Percentiles rank a stretch among this genome's conserved stretches.
Conservation (phyloP, 2,888 invertebrate species). For the Ceraclea dissimilis region DNA sequence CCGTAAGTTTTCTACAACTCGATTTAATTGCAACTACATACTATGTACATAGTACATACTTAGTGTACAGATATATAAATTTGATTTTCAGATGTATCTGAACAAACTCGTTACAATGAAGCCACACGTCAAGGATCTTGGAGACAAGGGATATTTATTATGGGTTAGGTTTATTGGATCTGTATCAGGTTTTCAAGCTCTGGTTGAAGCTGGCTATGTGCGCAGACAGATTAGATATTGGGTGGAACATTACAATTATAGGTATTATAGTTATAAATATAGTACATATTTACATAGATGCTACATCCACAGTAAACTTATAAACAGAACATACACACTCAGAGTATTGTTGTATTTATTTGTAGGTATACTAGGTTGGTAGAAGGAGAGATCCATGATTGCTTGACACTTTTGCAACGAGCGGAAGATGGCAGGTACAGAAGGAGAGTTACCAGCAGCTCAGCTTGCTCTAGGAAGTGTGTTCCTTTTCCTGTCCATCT, state of each 20-base stretch:
- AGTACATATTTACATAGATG: background rate
- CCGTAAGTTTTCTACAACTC: conserved; percentile 44
- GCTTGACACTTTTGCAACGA: conserved; percentile 65
- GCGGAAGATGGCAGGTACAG: conserved; percentile 72
- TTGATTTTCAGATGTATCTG: conserved; percentile 51
- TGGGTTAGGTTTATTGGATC: conserved; percentile 69
- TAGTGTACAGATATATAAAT: background rate
- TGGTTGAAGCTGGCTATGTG: conserved; percentile 55
- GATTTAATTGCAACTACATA: background rate
- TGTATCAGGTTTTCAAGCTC: conserved; percentile 59
- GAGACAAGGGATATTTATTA: conserved; percentile 71
- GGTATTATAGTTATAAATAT: conserved; percentile 36
- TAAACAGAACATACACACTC: too few relatives aligned
- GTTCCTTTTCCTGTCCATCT: conserved; percentile 65
- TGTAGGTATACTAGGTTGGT: conserved; percentile 77
- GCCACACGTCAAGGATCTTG: conserved; percentile 60
- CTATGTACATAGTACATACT: too few relatives aligned
- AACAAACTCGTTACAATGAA: conserved; percentile 69
- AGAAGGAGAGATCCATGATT: conserved; percentile 83
- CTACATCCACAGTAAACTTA: too few relatives aligned
- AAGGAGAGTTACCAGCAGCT: conserved; percentile 55
- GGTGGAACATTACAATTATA: conserved; percentile 65
- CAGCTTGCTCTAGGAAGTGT: conserved; percentile 45
- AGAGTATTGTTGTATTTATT: background rate
- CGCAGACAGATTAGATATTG: conserved; percentile 71